Evolutionary conservation across 2,888 invertebrate genomes (phyloP), one percentile per base, ranked within the genome.

Genomic region (Lordiphosa andalusiaca): DNA sequence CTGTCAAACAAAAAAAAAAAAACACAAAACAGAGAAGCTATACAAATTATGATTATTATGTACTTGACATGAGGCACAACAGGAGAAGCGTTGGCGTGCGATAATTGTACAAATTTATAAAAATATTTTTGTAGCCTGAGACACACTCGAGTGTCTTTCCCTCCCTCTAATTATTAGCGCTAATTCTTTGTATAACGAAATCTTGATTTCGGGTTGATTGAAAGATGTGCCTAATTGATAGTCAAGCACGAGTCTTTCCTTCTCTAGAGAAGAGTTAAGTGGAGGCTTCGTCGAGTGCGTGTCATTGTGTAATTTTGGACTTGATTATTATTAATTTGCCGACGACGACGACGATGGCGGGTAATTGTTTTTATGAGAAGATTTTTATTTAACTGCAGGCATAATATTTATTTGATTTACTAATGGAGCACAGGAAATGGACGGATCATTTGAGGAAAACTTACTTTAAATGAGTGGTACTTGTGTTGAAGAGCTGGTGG

Each of bases 171-270:
- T 80, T 80, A 83, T 80, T 80, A 80, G 74, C 81, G 81, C 71
- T 83, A 74, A 77, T 80, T 80, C 76, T 63, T 67, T 62, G 41
- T 59, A 50, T 44, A 39, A n/a, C 36, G 48, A 53, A 19, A 42
- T 42, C 40, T 40, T 50, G 50, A 25, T 53, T 42, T 51, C 35
- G 47, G 55, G 56, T 71, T 84, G 85, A 84, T 83, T 84, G 85
- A 83, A 83, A 81, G 85, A 83, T 83, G 81, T 83, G 76, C 83
- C 76, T 81, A 81, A 81, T 81, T 84, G 85, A 81, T 83, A 84
- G 76, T 68, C 67, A 73, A 73, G 84, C 81, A 80, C 63, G 51
- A 56, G 66, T 42, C 39, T 47, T 47, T 54, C 64, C 71, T 30
- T 56, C 42, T 41, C 55, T 39, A 33, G n/a, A 12, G 37, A 37